Conservation (phyloP, 2,797 vertebrate species). For the Nannoperca australis region DNA sequence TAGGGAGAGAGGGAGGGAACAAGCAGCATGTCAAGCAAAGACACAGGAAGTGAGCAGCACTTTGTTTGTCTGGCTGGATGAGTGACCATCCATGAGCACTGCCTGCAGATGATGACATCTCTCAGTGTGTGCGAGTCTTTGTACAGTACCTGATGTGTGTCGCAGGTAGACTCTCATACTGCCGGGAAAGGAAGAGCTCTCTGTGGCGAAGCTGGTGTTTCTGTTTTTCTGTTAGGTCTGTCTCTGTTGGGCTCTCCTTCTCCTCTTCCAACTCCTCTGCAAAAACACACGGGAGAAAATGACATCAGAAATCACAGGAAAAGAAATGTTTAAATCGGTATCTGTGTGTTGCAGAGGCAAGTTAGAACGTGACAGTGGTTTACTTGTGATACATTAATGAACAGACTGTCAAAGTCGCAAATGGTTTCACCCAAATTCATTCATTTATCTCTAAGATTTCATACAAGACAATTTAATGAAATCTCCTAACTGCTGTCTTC, state of each 20-base stretch:
- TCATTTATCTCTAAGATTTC: slow-evolving; percentile 15
- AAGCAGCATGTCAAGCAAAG: slow-evolving; percentile 46
- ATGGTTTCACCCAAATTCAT: slow-evolving; percentile 11
- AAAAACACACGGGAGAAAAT: slow-evolving; percentile 37
- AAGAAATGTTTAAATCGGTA: not conserved
- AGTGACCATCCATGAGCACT: slow-evolving; percentile 51
- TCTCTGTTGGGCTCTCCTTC: slow-evolving; percentile 90
- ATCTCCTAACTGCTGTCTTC: not conserved
- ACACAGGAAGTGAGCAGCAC: slow-evolving; percentile 59
- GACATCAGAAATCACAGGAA: not conserved
- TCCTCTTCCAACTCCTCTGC: slow-evolving; percentile 97
- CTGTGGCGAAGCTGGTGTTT: slow-evolving; percentile 97
- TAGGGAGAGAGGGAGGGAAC: slow-evolving; percentile 28
- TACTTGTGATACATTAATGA: not conserved
- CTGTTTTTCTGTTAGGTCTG: slow-evolving; percentile 95
- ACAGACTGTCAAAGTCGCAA: slow-evolving; percentile 17
- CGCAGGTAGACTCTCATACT: slow-evolving; percentile 96
- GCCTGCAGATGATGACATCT: slow-evolving; percentile 38
- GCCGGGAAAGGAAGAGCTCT: slow-evolving; percentile 96
- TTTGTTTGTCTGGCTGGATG: slow-evolving; percentile 35
- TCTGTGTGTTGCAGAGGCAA: not conserved
- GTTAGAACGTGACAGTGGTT: not conserved
- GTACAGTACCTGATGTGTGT: slow-evolving; percentile 94
- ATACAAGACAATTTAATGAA: not conserved
- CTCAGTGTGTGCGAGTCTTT: not conserved